Conservation (phyloP, 2,797 vertebrate genomes). For the Melanotaenia trifasciata region DNA sequence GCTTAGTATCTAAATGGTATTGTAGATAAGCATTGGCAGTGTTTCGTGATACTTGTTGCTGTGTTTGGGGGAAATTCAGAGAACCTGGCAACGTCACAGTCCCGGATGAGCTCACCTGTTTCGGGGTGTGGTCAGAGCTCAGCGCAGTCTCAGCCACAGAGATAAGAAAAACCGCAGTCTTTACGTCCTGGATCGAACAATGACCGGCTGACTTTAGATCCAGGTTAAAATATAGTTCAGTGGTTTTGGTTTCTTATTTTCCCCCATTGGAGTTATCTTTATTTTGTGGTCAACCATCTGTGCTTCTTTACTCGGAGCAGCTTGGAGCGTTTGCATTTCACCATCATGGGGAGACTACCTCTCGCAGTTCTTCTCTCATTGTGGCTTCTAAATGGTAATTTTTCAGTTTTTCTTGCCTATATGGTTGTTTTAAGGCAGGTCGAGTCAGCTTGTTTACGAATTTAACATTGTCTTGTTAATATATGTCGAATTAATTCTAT, state of each 20-base stretch:
- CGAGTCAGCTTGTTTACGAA: background rate
- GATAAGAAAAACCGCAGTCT: background rate
- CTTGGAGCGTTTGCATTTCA: background rate
- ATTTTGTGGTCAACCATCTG: too few species aligned
- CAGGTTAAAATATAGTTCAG: too few species aligned
- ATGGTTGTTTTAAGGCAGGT: background rate
- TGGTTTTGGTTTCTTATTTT: background rate
- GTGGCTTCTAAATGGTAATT: conserved; percentile 70
- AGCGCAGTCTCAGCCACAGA: conserved; percentile 6
- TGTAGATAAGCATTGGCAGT: background rate
- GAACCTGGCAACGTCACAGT: conserved; percentile 41
- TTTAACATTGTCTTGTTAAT: background rate
- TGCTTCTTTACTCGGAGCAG: background rate
- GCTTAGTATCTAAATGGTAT: background rate
- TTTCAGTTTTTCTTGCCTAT: background rate
- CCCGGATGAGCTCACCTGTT: conserved; percentile 66
- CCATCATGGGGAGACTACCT: conserved; percentile 62
- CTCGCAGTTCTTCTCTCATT: conserved; percentile 57
- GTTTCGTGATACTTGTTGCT: background rate
- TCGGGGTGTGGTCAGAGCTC: conserved; percentile 74
- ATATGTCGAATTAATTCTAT: background rate
- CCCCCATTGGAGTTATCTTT: background rate
- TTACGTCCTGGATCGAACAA: background rate
- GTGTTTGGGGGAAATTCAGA: conserved; percentile 3
- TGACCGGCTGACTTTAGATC: background rate